Evolutionary conservation across 2,888 invertebrate genomes (phyloP), one percentile per base, ranked within the genome.

Genomic region (Lucinisca nassula): DNA sequence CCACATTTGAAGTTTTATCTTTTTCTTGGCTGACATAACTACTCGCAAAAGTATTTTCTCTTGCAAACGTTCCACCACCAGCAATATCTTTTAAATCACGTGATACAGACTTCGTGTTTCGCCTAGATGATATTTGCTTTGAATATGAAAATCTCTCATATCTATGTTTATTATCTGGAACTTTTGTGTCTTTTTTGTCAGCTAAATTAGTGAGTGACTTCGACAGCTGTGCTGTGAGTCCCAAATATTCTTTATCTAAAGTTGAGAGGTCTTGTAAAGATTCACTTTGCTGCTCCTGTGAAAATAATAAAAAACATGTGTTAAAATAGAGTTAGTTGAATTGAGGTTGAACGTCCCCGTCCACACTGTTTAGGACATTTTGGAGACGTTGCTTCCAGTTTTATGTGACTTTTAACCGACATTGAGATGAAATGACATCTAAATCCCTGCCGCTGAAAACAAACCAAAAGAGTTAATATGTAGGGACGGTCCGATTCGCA

Each of bases 101-200:
- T 35, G 67, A 67, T 10, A 12, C 6, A 14, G 67, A 32, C 21
- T 67, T 32, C 24, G 27, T 58, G 12, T 72, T 51, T 3, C 75
- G 74, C 49, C 92, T 40, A 32, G 81, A 87, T 10, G 85, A 45
- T 0, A 93, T 77, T 55, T 91, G 90, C 84, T 93, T 93, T 35
- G 89, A 89, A 73, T 93, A 91, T 8, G 93, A 88, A 32, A 94
- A 92, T 58, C 89, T 91, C 82, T 94, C 92, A 61, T 91, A 93
- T 58, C 91, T 76, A 55, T 92, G 91, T 79, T 87, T 91, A 32
- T 84, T 77, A 27, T 55, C 84, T 74, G 21, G 37, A n/a, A 67
- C 85, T 67, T 67, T 21, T 77, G 24, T 82, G 27, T 83, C 86
- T 55, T 51, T 37, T 17, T 58, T 74, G 32, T 40, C 84, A 1